Conservation (phyloP, 2,113 vertebrate genomes). For the Chamaea fasciata region DNA sequence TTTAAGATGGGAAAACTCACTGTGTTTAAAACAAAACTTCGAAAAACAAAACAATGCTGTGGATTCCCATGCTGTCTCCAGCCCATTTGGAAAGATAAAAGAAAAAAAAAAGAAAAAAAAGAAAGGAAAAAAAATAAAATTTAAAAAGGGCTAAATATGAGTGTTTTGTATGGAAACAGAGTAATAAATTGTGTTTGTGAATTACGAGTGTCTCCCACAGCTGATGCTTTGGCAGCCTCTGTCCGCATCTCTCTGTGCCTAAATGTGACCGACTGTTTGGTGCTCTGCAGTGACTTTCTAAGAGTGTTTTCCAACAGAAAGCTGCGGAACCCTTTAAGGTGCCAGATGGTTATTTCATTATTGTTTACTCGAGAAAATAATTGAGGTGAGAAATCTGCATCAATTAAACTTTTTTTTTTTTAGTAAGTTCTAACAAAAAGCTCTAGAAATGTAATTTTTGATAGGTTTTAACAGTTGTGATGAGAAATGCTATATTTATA, state of each 20-base stretch:
- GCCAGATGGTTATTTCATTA: background rate
- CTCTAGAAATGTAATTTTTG: background rate
- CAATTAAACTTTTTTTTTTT: background rate
- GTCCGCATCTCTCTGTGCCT: background rate
- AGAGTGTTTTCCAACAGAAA: background rate
- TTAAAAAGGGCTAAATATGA: background rate
- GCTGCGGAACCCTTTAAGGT: background rate
- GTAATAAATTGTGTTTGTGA: background rate
- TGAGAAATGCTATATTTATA: background rate
- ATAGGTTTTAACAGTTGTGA: background rate
- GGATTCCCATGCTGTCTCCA: background rate
- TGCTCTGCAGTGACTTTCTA: background rate
- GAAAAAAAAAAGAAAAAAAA: background rate
- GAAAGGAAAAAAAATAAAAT: too few relatives aligned
- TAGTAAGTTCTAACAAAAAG: background rate
- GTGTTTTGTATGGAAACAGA: background rate
- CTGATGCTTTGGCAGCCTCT: background rate
- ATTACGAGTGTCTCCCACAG: fast-evolving
- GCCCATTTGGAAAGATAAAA: background rate
- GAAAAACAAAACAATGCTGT: background rate
- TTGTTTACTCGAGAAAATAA: background rate
- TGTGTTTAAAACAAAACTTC: background rate
- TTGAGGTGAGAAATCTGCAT: background rate
- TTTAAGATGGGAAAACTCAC: background rate
- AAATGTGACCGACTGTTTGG: fast-evolving